Evolutionary conservation across 2,888 invertebrate species (phyloP), one percentile per base, ranked within the genome.

Genomic region (Drosophila nigricruria): DNA sequence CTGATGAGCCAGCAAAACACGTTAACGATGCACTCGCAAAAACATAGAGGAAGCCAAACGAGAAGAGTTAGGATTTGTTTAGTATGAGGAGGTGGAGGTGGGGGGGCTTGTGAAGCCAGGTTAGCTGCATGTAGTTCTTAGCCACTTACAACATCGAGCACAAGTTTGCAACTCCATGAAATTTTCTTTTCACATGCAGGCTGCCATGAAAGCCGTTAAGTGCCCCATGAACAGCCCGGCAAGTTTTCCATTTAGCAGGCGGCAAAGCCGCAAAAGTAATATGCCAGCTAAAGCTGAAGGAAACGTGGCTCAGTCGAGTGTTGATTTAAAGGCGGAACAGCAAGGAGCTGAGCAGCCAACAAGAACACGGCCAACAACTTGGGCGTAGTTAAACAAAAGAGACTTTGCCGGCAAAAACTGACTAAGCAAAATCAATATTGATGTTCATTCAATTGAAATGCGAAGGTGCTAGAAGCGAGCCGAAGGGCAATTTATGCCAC

Each of bases 141-240:
- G 81, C 75, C 84, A 86, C 82, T 86, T 87, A 78, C 73, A 87
- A 73, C 81, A 87, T 81, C 70, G 65, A 73, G 69, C 84, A 87
- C 81, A 87, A 86, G 87, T 87, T 87, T 71, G 80, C 75, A 75
- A 81, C 81, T 87, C 70, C 65, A 82, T 62, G 82, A 86, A 86
- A 74, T 77, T 75, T 77, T 74, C 64, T 62, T 43, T 53, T 62
- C 49, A 56, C 72, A 72, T 72, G 60, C 72, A 61, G 32, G 52
- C 52, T 36, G 52, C 36, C 78, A 73, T 72, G 81, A 85, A 82
- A 82, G 83, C 76, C 79, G 82, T 82, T 78, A 80, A 85, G 82
- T 85, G 82, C 80, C 77, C 67, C 61, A 68, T 64, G 62, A 71
- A 69, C 69, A 70, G 54, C 74, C 68, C 78, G 18, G 70, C 75